phyloP scores from a whole-genome alignment of 1,140 invertebrate genomes.

The Amyelois transitella region DNA sequence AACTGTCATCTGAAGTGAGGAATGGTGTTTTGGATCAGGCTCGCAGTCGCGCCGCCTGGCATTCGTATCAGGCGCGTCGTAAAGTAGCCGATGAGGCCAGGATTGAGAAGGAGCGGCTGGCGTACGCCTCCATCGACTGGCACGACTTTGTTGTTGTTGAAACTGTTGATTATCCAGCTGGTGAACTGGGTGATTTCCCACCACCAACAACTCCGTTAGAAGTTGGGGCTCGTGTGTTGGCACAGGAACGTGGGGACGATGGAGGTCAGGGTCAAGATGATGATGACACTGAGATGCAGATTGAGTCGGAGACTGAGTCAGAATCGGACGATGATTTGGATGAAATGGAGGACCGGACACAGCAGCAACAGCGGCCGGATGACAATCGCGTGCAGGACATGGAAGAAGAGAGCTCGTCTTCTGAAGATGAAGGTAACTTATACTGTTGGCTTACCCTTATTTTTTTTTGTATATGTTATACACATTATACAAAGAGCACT shows the following conservation, averaged over 20 bases:
- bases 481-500: too few species aligned
- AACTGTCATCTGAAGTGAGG: constrained; percentile 86
- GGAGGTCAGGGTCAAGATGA: constrained; percentile 59
- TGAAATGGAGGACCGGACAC: constrained; percentile 79
- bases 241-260: constrained; percentile 81
- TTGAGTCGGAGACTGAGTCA: constrained; percentile 77
- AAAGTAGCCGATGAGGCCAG: constrained; percentile 95
- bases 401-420: constrained; percentile 89
- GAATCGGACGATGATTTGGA: constrained; percentile 80
- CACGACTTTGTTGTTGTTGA: constrained; percentile 99
- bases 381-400: constrained; percentile 85
- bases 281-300: constrained; percentile 81
- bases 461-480: too few species aligned
- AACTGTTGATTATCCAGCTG: constrained; percentile 98
- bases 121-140: constrained; percentile 99
- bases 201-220: constrained; percentile 97
- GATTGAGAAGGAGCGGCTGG: constrained; percentile 94
- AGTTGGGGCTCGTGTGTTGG: constrained; percentile 94
- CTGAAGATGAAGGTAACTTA: constrained; percentile 81
- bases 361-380: constrained; percentile 67
- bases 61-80: constrained; percentile 94
- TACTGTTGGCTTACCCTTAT: too few species aligned
- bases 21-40: constrained; percentile 92
- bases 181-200: constrained; percentile 96
- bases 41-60: constrained; percentile 96